phyloP scores from a whole-genome alignment of 1,140 invertebrate species.

The Bombus sibiricus region DNA sequence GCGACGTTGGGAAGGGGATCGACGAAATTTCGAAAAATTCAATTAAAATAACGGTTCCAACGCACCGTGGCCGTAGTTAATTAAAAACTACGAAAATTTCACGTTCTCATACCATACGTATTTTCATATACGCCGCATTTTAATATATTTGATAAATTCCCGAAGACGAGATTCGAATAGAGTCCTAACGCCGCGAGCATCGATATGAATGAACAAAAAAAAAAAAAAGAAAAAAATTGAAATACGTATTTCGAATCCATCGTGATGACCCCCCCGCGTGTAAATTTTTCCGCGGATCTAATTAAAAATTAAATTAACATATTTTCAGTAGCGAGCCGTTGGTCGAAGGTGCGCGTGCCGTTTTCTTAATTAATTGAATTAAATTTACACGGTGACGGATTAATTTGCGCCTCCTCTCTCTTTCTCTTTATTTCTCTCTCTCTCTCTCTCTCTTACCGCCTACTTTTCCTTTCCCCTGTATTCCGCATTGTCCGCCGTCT shows the following conservation, averaged over 20 bases:
- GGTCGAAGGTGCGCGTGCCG: not conserved
- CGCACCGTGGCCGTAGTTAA: not conserved
- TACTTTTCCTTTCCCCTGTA: not conserved
- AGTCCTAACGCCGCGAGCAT: not conserved
- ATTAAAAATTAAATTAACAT: constrained; percentile 41
- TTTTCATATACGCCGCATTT: not conserved
- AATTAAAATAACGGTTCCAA: not conserved
- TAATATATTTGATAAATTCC: not conserved
- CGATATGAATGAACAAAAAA: not conserved
- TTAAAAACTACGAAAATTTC: constrained; percentile 17
- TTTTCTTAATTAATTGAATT: constrained; percentile 46
- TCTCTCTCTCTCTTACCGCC: not conserved
- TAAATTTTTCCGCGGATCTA: not conserved
- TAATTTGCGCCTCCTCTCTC: constrained; percentile 2
- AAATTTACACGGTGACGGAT: constrained; percentile 1
- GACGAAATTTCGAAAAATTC: constrained; percentile 11
- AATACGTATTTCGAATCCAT: not conserved
- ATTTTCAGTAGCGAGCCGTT: not conserved
- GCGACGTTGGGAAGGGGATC: not conserved
- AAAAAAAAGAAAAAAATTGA: no score
- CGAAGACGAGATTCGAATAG: not conserved
- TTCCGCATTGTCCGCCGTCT: not conserved
- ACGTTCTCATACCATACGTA: not conserved
- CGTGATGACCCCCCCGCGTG: no score
- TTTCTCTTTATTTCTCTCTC: not conserved